These are phyloP conservation scores for Ophioninae sp. DNA, from an alignment of 2,888 invertebrate species.

Conservation along the genomic window DNA sequence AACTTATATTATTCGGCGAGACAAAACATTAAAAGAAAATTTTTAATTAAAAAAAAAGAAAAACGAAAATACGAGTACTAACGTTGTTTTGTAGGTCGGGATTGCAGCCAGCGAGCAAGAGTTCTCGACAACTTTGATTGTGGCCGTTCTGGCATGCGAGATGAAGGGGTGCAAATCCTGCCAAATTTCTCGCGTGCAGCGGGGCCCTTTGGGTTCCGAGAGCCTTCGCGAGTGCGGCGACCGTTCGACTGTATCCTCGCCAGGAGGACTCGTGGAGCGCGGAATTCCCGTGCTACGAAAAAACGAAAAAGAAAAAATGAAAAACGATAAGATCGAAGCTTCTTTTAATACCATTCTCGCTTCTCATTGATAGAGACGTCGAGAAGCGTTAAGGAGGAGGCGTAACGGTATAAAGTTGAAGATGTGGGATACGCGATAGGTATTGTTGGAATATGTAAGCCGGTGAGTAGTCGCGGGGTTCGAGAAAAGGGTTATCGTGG, in stretches of 20 bases:
- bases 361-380: constrained; percentile 1
- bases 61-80: constrained; percentile 72
- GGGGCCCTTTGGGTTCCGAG: constrained; percentile 85
- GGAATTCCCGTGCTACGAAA: constrained; percentile 93
- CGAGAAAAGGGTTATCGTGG: constrained; percentile 56
- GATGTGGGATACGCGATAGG: constrained; percentile 3
- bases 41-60: not conserved
- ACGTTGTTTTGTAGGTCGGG: constrained; percentile 96
- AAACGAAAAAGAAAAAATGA: constrained; percentile 16
- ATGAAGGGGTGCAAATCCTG: constrained; percentile 96
- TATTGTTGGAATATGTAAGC: constrained; percentile 30
- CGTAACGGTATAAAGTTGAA: not conserved
- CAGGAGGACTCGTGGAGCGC: constrained; percentile 97
- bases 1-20: too few relatives aligned
- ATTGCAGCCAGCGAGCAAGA: constrained; percentile 92
- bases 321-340: not conserved
- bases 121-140: constrained; percentile 95
- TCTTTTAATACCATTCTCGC: not conserved
- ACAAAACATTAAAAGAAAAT: too few relatives aligned
- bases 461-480: constrained; percentile 57
- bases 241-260: constrained; percentile 95
- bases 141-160: constrained; percentile 98
- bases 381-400: not conserved
- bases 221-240: constrained; percentile 87
- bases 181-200: constrained; percentile 87